Evolutionary conservation across 1,140 invertebrate genomes (phyloP).

Genomic region (Lepidurus apus): DNA sequence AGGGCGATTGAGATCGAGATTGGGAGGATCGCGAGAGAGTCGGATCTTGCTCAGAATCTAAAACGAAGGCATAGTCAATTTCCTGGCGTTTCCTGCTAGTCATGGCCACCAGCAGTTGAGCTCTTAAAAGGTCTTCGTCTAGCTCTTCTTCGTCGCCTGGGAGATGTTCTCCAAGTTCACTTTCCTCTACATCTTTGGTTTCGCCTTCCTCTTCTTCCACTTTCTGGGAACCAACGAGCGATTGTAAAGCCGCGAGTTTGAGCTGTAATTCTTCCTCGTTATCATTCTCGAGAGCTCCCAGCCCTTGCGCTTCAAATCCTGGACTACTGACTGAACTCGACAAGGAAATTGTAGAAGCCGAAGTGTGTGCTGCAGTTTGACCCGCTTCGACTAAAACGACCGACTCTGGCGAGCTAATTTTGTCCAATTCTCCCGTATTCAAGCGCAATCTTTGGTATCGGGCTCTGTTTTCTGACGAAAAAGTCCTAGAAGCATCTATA

Average conservation of each 20-base stretch:
- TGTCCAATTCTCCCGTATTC: not conserved
- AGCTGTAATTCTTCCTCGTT: slow-evolving; percentile 4
- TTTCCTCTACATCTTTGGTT: not conserved
- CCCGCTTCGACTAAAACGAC: not conserved
- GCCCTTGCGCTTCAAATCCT: too few species aligned
- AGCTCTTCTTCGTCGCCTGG: not conserved
- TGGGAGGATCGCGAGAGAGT: not conserved
- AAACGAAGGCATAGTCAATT: not conserved
- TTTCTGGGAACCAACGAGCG: not conserved
- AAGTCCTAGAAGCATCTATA: not conserved
- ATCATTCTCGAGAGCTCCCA: not conserved
- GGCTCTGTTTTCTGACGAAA: not conserved
- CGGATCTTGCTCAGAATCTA: not conserved
- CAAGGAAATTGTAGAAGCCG: not conserved
- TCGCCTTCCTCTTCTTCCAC: not conserved
- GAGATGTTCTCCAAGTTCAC: not conserved
- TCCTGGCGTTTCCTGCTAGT: not conserved
- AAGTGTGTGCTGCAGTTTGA: not conserved
- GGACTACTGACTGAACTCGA: not conserved
- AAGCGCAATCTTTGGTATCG: not conserved
- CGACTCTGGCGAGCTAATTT: not conserved
- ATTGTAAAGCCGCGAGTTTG: not conserved
- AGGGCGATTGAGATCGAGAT: not conserved
- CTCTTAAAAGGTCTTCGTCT: not conserved
- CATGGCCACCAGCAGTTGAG: not conserved